phyloP scores from a whole-genome alignment of 1,140 invertebrate genomes.

The Dufourea novaeangliae region DNA sequence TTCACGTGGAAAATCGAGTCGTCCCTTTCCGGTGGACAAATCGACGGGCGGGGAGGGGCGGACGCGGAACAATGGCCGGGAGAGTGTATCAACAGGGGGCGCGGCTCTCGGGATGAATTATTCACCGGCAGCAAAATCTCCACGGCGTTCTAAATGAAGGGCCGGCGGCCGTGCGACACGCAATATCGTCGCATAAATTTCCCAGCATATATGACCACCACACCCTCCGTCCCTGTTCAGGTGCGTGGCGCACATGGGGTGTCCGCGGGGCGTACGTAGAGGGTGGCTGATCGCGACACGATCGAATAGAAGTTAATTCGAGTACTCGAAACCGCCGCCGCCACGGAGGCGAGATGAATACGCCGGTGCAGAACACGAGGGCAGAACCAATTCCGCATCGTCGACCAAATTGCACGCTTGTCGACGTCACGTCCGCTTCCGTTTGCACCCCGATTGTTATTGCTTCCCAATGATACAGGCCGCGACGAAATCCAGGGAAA shows the following conservation, averaged over 20 bases:
- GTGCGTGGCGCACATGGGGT: background rate
- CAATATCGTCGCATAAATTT: constrained; percentile 46
- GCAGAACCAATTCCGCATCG: constrained; percentile 62
- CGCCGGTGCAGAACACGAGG: constrained; percentile 25
- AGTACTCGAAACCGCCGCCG: constrained; percentile 43
- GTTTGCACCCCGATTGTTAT: constrained; percentile 69
- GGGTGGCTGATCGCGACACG: constrained; percentile 11
- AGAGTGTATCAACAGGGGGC: background rate
- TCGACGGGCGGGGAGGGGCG: no score
- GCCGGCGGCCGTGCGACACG: background rate
- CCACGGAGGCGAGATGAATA: constrained; percentile 34
- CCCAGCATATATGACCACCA: background rate
- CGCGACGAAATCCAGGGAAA: background rate
- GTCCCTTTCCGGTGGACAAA: no score
- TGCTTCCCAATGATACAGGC: constrained; percentile 63
- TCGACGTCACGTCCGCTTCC: constrained; percentile 71
- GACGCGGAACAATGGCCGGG: background rate
- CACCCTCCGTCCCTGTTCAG: background rate
- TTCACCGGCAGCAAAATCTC: constrained; percentile 43
- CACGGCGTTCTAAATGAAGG: background rate
- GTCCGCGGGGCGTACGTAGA: background rate
- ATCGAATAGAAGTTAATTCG: constrained; percentile 58
- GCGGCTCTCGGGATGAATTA: constrained; percentile 14
- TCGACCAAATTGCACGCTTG: constrained; percentile 68
- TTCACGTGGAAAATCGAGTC: no score